Base-by-base conservation (phyloP, 2,888 invertebrate species). In the Scaptomyza cyrtandrae region DNA sequence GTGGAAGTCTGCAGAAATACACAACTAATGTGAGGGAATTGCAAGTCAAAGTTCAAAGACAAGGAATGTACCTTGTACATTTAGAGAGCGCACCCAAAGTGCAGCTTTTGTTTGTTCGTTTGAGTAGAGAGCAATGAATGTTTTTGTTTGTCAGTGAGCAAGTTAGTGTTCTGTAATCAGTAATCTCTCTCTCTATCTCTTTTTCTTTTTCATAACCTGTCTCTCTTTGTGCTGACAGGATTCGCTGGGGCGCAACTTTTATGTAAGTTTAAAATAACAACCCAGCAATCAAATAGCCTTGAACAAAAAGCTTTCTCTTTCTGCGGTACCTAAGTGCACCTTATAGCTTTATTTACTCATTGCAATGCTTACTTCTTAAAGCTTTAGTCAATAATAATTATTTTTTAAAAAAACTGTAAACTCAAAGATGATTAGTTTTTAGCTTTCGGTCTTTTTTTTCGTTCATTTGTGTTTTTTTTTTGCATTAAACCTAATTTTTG, bases 181-280 rank as follows among this genome's bases (percentile, higher is more conserved):
- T 63, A 64, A 63, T 58, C 50, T 64, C 64, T 64, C 64, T 55
- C 49, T 44, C 43, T 68, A 33, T 48, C 49, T 52, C 49, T 44
- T 35, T 68, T 44, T 48, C 55, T 53, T 11, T 67, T 50, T 67
- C 67, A 66, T 65, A 66, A 54, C 45, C 64, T 64, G 66, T 64
- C 64, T 64, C 66, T 52, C 43, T 64, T 63, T 64, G 44, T 37
- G 63, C 29, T 63, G 63, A 63, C 63, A 63, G 63, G 63, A 63
- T 63, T 52, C 52, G 65, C 67, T 54, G 66, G 66, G 54, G 66
- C 55, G 37, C 55, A 66, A 27, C 39, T 66, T 66, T 54, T 64
- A 66, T 46, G 64, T 54, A 64, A 66, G 64, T 65, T 31, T 11
- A 52, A 16, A 31, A 31, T 64, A 14, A n/a, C 19, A 29, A 35